Evolutionary conservation across 2,888 invertebrate species (phyloP).

Genomic region (Apantesis nais): DNA sequence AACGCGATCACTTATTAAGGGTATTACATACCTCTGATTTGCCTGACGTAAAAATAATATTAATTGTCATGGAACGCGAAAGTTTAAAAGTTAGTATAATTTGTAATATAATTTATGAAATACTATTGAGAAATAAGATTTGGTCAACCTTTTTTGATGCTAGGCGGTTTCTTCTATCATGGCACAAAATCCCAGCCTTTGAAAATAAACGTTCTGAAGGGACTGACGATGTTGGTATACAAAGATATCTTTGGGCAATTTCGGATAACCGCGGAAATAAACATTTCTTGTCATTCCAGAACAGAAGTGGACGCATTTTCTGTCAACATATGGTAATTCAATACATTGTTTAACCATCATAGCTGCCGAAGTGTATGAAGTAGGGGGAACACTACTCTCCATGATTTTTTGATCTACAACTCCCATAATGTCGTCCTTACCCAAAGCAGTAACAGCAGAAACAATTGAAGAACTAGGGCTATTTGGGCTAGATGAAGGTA

Average conservation of each 20-base stretch:
- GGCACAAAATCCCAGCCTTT: constrained; percentile 34
- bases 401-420: constrained; percentile 18
- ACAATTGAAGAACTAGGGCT: constrained; percentile 25
- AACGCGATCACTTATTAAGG: too few relatives aligned
- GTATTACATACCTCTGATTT: too few relatives aligned
- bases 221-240: constrained; percentile 35
- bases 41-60: too few relatives aligned
- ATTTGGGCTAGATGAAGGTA: constrained; percentile 30
- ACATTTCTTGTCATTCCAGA: constrained; percentile 12
- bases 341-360: constrained; percentile 43
- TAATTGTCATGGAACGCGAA: too few relatives aligned
- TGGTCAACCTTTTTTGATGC: constrained; percentile 27
- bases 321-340: constrained; percentile 30
- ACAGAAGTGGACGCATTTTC: constrained; percentile 19
- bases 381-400: constrained; percentile 9
- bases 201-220: constrained; percentile 40
- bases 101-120: not conserved
- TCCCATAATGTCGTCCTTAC: constrained; percentile 23
- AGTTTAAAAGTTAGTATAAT: too few relatives aligned
- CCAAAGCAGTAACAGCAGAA: constrained; percentile 14
- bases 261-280: constrained; percentile 14
- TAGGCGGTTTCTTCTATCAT: constrained; percentile 29
- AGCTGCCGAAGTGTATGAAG: constrained; percentile 18
- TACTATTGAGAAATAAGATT: constrained; percentile 27
- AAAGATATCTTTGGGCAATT: constrained; percentile 34